Evolutionary conservation across 2,113 vertebrate species (phyloP), one percentile per base, ranked within the genome.

Genomic region (Baryphthengus martii): DNA sequence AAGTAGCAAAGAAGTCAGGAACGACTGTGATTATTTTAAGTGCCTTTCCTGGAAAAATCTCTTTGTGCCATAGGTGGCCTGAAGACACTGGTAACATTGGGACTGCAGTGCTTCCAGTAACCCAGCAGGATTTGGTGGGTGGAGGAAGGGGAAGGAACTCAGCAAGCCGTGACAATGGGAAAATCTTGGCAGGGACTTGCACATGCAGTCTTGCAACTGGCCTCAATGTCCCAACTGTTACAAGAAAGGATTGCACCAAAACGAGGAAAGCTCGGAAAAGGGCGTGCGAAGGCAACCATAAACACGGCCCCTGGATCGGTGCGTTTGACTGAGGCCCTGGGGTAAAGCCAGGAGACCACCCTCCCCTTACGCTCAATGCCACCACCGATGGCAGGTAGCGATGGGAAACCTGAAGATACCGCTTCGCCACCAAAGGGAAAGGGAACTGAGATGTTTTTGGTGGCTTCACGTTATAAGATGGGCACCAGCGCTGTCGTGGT

Each of bases 131-230:
- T 92, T 83, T 73, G 78, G 94, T 96, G 96, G 96, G 95, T 88
- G 96, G 94, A 96, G 95, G 89, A 91, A 96, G 55, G 94, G 96
- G 93, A 96, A 97, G 96, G 96, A 96, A 96, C 96, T 93, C 67
- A 8, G 74, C 1, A 33, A 93, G 74, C 88, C 17, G 14, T 66
- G 87, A 95, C 95, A 96, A 93, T 95, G 63, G 91, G 88, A 93
- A 96, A 94, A 88, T 91, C 91, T 96, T 97, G 96, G 93, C 96
- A 95, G 66, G 39, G 73, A 19, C 29, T 55, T 2, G 12, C 45
- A 55, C 79, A 62, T 15, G 6, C 59, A 62, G 53, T 31, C 90
- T 79, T 21, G 83, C 89, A 72, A 80, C 70, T 24, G 47, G 74
- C 67, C 67, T 47, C 82, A 8, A 8, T 90, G 82, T 91, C 88